Evolutionary conservation across 1,140 invertebrate species (phyloP), one percentile per base, ranked within the genome.

Genomic region (Sitophilus oryzae): DNA sequence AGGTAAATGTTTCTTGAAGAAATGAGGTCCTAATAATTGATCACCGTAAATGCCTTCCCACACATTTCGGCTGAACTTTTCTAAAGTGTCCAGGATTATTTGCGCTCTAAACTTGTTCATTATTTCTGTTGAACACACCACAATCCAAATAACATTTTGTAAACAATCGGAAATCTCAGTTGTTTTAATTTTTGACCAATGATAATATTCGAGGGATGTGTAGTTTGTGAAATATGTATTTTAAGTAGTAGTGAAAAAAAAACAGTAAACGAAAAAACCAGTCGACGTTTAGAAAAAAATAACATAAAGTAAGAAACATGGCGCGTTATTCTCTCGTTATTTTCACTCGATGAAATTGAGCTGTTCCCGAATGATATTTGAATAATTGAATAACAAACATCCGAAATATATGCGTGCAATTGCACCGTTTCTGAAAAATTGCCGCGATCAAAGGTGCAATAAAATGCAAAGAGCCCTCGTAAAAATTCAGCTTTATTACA

Each of bases 391-490:
- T 56, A 47, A 56, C 37, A 49, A 56, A 56, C 40, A 36, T 48
- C 52, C 20, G 22, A 46, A 44, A 49, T 50, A 16, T 41, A 57
- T 45, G 47, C 36, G 36, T 57, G 47, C 55, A 57, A 51, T 51
- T 57, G 55, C 48, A 45, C 38, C 59, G 47, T 58, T 15, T 52
- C 59, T 58, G 59, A 61, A 61, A 58, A 61, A 58, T 63, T 53
- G 55, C 51, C 42, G 10, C 53, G 52, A 61, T 61, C 59, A 59
- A 55, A 61, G 60, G 62, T 61, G 60, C 49, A 56, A 64, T 64
- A 64, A 64, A 64, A 64, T 64, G 62, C 59, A 64, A 64, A 64
- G 53, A 35, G 41, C 22, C 34, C 35, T 55, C 56, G 59, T 61
- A 59, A 57, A 64, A 64, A 61, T 62, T 59, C 59, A 59, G 42